phyloP scores from a whole-genome alignment of 2,113 vertebrate genomes.

The Piprites chloris region DNA sequence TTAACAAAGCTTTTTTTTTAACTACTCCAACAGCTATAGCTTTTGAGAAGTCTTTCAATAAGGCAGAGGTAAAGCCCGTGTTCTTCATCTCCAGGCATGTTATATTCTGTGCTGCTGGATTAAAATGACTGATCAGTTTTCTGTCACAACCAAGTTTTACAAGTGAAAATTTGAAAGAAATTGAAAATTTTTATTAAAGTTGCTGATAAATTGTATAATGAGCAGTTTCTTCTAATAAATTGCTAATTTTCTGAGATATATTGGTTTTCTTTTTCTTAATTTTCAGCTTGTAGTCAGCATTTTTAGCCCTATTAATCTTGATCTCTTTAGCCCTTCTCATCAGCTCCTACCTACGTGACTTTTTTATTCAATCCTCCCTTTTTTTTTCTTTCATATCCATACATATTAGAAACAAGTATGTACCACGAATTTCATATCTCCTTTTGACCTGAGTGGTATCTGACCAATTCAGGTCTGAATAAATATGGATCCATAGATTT shows the following conservation, averaged over 20 bases:
- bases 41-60: not conserved
- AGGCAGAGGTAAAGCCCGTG: not conserved
- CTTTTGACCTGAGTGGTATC: not conserved
- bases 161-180: not conserved
- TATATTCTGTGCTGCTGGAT: not conserved
- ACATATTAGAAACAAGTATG: not conserved
- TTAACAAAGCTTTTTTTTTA: not conserved
- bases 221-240: not conserved
- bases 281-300: not conserved
- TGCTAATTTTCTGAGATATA: not conserved
- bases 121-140: not conserved
- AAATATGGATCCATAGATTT: not conserved
- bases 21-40: not conserved
- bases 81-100: not conserved
- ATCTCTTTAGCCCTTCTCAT: not conserved
- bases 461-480: not conserved
- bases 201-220: not conserved
- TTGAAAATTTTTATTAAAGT: not conserved
- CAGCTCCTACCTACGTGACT: not conserved
- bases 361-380: not conserved
- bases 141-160: not conserved
- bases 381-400: not conserved
- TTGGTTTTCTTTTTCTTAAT: not conserved
- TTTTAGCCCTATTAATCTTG: not conserved
- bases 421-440: not conserved